These are phyloP conservation scores for Meteorus cinctellus DNA, from an alignment of 2,888 invertebrate genomes.

Conservation along the genomic window DNA sequence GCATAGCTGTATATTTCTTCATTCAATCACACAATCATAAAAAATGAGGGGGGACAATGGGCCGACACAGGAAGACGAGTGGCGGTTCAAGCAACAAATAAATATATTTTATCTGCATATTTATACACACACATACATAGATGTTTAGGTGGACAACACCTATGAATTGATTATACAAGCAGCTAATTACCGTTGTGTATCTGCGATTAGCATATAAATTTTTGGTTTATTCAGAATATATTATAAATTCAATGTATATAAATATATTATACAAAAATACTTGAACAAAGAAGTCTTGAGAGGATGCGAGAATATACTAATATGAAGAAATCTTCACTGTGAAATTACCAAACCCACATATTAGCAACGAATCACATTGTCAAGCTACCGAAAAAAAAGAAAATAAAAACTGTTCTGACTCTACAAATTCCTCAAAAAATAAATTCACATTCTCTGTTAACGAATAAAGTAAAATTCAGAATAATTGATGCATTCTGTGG, in stretches of 20 bases:
- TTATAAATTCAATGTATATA: neutral
- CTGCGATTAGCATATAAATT: conserved; percentile 14
- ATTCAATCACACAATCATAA: neutral
- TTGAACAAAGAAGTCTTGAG: neutral
- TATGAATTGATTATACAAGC: conserved; percentile 10
- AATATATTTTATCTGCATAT: neutral
- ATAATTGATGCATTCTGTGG: too few relatives aligned
- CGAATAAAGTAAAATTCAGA: too few relatives aligned
- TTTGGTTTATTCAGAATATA: conserved; percentile 4
- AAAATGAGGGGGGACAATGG: conserved; percentile 11
- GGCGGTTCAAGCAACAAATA: conserved; percentile 1
- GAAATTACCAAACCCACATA: too few relatives aligned
- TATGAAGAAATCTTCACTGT: too few relatives aligned
- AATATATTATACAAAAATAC: neutral
- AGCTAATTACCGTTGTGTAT: conserved; percentile 14
- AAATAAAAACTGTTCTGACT: too few relatives aligned
- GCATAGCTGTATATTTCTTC: neutral
- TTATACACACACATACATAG: neutral
- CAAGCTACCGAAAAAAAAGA: too few relatives aligned
- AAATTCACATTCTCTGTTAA: too few relatives aligned
- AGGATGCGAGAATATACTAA: neutral
- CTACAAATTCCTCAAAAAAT: too few relatives aligned
- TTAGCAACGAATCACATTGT: too few relatives aligned
- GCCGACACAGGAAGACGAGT: conserved; percentile 27
- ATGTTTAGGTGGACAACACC: neutral